Evolutionary conservation across 2,888 invertebrate species (phyloP).

Genomic region (Chirona hameri): DNA sequence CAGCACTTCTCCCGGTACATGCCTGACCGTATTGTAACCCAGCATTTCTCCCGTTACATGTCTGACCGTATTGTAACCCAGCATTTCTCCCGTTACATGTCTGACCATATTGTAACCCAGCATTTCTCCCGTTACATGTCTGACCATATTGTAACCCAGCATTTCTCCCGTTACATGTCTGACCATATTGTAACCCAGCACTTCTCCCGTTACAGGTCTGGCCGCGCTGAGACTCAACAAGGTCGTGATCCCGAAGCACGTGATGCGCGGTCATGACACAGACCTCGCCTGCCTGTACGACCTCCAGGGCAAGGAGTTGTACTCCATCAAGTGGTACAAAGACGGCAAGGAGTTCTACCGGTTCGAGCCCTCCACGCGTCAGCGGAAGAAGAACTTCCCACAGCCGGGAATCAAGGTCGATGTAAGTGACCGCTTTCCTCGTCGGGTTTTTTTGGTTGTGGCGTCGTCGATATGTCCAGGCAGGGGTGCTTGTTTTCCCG

Average conservation of each 20-base stretch:
- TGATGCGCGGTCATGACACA: neutral
- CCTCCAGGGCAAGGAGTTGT: neutral
- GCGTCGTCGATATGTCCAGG: no score
- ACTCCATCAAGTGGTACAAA: conserved; percentile 27
- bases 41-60: no score
- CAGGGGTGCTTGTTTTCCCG: no score
- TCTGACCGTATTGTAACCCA: no score
- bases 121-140: no score
- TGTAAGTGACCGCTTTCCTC: neutral
- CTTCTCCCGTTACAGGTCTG: neutral
- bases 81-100: no score
- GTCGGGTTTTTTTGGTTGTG: neutral
- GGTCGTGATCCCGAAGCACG: neutral
- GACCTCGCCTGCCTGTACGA: neutral
- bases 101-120: no score
- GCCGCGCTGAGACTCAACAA: neutral
- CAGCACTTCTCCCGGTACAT: no score
- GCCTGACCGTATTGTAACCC: no score
- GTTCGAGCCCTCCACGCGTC: neutral
- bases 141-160: no score
- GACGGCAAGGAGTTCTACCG: conserved; percentile 24
- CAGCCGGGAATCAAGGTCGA: neutral
- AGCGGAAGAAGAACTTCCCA: neutral
- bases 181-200: no score
- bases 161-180: no score